phyloP scores from a whole-genome alignment of 2,113 vertebrate genomes.

The Strix uralensis region DNA sequence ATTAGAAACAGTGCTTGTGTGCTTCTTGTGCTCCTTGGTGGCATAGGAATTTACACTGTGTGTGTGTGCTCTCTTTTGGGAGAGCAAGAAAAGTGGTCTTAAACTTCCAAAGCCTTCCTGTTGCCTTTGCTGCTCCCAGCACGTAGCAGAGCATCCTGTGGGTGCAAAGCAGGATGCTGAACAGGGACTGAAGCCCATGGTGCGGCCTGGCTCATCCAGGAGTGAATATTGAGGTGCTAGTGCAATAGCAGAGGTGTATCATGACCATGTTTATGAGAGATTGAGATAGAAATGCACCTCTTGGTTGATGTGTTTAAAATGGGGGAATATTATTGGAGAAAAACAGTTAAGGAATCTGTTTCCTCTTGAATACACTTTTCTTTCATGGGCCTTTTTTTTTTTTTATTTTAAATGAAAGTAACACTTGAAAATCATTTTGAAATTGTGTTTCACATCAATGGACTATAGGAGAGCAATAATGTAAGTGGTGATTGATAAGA shows the following conservation, averaged over 20 bases:
- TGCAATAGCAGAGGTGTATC: rapidly evolving
- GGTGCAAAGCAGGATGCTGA: not conserved
- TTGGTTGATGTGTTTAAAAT: not conserved
- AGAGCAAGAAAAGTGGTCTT: not conserved
- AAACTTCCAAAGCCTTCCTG: not conserved
- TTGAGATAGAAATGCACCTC: rapidly evolving
- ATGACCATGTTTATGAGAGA: rapidly evolving
- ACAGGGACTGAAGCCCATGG: not conserved
- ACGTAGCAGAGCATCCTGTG: rapidly evolving
- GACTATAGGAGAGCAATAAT: not conserved
- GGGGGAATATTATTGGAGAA: rapidly evolving
- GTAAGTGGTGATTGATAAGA: not conserved
- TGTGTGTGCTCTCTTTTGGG: not conserved
- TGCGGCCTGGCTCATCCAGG: not conserved
- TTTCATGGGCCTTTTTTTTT: not conserved
- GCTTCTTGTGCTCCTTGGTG: not conserved
- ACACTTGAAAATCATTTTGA: not conserved
- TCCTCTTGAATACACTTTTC: not conserved
- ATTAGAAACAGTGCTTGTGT: not conserved
- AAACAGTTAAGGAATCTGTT: not conserved
- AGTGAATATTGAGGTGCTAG: rapidly evolving
- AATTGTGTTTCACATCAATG: not conserved
- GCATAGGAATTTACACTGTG: not conserved
- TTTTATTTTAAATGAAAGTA: not conserved
- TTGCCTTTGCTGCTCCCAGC: not conserved